phyloP scores from a whole-genome alignment of 2,113 vertebrate genomes.

The Ophthalmolycus amberensis region DNA sequence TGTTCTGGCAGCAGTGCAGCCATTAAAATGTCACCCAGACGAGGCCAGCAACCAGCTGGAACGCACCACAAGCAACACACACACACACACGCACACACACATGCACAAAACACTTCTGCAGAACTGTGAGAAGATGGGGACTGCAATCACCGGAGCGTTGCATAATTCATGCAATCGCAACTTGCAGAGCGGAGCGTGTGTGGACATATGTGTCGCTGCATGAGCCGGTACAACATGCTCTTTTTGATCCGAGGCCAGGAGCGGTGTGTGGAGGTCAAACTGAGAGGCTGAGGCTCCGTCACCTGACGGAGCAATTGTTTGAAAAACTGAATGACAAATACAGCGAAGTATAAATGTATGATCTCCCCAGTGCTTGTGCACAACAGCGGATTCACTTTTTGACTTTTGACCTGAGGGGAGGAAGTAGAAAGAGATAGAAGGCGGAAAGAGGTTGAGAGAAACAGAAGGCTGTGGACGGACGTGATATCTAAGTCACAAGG shows the following conservation, averaged over 20 bases:
- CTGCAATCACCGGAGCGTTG: conserved; percentile 55
- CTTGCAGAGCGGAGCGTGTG: conserved; percentile 1
- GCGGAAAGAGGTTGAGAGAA: not conserved
- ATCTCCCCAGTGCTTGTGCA: not conserved
- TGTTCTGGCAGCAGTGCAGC: conserved; percentile 67
- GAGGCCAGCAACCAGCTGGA: conserved; percentile 70
- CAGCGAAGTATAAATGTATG: not conserved
- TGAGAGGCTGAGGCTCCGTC: not conserved
- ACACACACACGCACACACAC: conserved; percentile 20
- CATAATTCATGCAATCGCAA: conserved; percentile 66
- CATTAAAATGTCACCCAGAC: conserved; percentile 77
- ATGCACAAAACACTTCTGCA: conserved; percentile 42
- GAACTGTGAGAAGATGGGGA: conserved; percentile 56
- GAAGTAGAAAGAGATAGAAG: not conserved
- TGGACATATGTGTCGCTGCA: conserved; percentile 63
- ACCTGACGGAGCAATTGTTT: not conserved
- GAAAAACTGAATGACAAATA: not conserved
- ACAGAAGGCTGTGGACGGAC: conserved; percentile 26
- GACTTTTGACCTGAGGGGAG: not conserved
- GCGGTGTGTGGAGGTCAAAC: conserved; percentile 41
- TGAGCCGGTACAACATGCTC: conserved; percentile 49
- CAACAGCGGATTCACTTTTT: not conserved
- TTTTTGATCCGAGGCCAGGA: conserved; percentile 41
- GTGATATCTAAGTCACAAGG: conserved; percentile 31
- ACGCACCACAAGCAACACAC: conserved; percentile 46